phyloP scores from a whole-genome alignment of 37 sponge, comb jelly and placozoan species.

The Lycopodina hypogea region DNA sequence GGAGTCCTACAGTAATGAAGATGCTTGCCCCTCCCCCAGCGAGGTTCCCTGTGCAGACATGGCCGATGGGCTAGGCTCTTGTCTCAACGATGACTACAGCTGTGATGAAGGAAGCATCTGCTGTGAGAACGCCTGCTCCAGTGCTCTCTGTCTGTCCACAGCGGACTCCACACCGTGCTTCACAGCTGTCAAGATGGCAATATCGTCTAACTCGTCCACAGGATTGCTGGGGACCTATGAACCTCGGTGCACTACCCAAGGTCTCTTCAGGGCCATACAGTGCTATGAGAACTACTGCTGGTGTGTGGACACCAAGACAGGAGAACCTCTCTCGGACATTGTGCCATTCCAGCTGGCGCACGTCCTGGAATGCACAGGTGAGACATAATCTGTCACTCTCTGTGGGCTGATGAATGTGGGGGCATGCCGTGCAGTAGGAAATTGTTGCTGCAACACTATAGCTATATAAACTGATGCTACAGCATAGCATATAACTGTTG shows the following conservation, averaged over 20 bases:
- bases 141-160: constrained; percentile 11
- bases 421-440: no score
- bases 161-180: background rate
- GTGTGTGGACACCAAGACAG: constrained; percentile 40
- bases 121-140: constrained; percentile 30
- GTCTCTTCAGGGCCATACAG: constrained; percentile 35
- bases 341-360: background rate
- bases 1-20: background rate
- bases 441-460: background rate
- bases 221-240: constrained; percentile 14
- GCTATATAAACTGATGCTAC: no score
- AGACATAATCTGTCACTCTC: no score
- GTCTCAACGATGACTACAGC: background rate
- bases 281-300: constrained; percentile 54
- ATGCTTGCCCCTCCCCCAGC: background rate
- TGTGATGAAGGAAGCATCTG: constrained; percentile 7
- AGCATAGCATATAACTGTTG: no score
- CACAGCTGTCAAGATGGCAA: background rate
- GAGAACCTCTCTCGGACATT: constrained; percentile 36
- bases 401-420: no score
- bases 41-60: constrained; percentile 5
- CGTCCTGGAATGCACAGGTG: constrained; percentile 30
- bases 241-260: constrained; percentile 31
- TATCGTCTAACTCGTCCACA: background rate
- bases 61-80: background rate